These are phyloP conservation scores for Austrofundulus limnaeus DNA, from an alignment of 2,113 vertebrate species.

Conservation along the genomic window DNA sequence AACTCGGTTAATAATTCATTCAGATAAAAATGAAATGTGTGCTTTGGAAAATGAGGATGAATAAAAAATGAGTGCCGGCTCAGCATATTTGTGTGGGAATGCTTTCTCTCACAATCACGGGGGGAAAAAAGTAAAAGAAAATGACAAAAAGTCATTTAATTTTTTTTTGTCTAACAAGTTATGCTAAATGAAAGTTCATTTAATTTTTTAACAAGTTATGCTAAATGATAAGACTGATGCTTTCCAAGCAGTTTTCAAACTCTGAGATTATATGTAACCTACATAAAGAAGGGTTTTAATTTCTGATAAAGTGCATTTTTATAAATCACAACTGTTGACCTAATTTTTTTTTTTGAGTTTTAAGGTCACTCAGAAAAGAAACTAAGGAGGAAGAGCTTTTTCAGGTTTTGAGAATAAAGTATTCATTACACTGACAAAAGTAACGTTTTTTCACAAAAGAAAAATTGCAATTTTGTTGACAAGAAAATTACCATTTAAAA, in stretches of 20 bases:
- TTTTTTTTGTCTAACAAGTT: conserved; percentile 60
- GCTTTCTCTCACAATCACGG: conserved; percentile 69
- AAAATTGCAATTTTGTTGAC: no score
- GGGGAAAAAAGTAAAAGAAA: no score
- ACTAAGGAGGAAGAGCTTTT: no score
- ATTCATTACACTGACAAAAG: no score
- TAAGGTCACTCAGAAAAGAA: no score
- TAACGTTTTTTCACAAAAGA: no score
- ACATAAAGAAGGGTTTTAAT: conserved; percentile 58
- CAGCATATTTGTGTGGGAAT: conserved; percentile 73
- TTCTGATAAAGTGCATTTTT: conserved; percentile 51
- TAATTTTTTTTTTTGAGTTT: background rate
- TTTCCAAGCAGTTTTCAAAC: conserved; percentile 70
- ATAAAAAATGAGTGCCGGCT: conserved; percentile 68
- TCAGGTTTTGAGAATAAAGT: no score
- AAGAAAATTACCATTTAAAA: no score
- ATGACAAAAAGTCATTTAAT: conserved; percentile 72
- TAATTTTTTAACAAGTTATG: conserved; percentile 59
- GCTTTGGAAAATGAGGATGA: conserved; percentile 67
- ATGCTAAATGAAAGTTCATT: conserved; percentile 68
- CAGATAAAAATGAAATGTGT: conserved; percentile 71
- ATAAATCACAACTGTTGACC: conserved; percentile 50
- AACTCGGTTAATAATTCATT: conserved; percentile 74
- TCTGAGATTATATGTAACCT: conserved; percentile 54
- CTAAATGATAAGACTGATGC: conserved; percentile 72